Evolutionary conservation across 1,140 invertebrate genomes (phyloP), one percentile per base, ranked within the genome.

Genomic region (Drosophila insularis): DNA sequence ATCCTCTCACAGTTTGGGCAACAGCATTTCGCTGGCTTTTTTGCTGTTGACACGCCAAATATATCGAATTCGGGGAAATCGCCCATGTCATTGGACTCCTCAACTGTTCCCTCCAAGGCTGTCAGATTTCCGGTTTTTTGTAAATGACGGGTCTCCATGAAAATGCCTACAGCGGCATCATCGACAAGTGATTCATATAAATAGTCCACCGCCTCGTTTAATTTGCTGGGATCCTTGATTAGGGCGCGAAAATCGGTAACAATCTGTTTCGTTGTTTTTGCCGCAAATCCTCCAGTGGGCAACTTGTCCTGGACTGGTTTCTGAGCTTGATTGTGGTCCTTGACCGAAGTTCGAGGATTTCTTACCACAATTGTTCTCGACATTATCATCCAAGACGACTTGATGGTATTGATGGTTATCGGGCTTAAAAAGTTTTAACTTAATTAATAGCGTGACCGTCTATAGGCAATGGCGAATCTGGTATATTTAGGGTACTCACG

Each of bases 1-100:
- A 95, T 95, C 67, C 97, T 92, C 56, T 97, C 95, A 91, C 97
- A 98, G 90, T 97, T 97, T 0, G 97, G 97, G 92, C 97, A 98
- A 0, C 95, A 94, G 91, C 96, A 97, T 69, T 94, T 93, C 31
- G 92, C 92, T 53, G 96, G 95, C 91, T 97, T 98, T 81, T 97
- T 97, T 2, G 96, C 93, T 2, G 95, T 94, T 3, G 95, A 95
- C 78, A 97, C 95, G 0, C 97, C 97, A 92, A 98, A 97, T 6
- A 98, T 96, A 91, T 98, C 97, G 58, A 96, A 92, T 23, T 96
- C 96, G n/a, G 95, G 94, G 27, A 94, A 94, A 90, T 96, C 95
- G 21, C 96, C 94, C 53, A 97, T 95, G 69, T 94, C 94, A 67
- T 94, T 94, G 4, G 94, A 92, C 14, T 95, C 94, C 79, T 96